These are phyloP conservation scores for Antrozous pallidus DNA, from an alignment of 2,797 vertebrate genomes.

Conservation along the genomic window DNA sequence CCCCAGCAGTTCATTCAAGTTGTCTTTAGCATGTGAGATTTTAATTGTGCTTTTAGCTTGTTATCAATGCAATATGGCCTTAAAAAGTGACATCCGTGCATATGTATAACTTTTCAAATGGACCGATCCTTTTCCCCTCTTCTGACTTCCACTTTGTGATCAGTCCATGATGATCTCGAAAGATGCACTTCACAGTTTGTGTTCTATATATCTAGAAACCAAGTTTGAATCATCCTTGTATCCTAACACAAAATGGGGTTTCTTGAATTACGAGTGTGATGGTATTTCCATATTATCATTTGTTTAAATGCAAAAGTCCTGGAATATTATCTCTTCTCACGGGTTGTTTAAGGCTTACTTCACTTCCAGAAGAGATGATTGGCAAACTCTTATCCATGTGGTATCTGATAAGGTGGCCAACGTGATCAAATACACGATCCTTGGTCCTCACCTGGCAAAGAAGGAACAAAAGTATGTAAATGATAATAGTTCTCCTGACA, in stretches of 20 bases:
- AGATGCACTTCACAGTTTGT: constrained; percentile 68
- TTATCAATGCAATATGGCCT: constrained; percentile 79
- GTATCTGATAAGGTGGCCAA: constrained; percentile 92
- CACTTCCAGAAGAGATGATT: constrained; percentile 91
- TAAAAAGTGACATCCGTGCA: constrained; percentile 82
- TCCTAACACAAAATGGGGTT: constrained; percentile 24
- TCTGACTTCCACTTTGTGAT: constrained; percentile 65
- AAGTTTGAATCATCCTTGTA: constrained; percentile 29
- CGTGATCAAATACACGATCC: constrained; percentile 90
- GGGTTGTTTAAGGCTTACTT: constrained; percentile 92
- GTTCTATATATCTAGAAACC: constrained; percentile 58
- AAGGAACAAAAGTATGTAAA: constrained; percentile 59
- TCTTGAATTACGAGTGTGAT: constrained; percentile 36
- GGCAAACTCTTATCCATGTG: constrained; percentile 94
- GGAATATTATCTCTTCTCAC: constrained; percentile 80
- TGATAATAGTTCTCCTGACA: constrained; percentile 24
- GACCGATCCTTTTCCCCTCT: constrained; percentile 54
- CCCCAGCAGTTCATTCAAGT: constrained; percentile 82
- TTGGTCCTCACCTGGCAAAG: constrained; percentile 91
- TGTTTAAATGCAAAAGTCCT: constrained; percentile 73
- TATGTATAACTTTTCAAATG: constrained; percentile 76
- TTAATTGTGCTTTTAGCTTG: constrained; percentile 85
- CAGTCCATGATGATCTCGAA: constrained; percentile 67
- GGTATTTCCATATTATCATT: constrained; percentile 67
- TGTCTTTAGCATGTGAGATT: constrained; percentile 79